A percentile compares a stretch with the other conserved stretches of the same genome.
These are phyloP conservation scores for Chrysopilus asiliformis DNA, from an alignment of 2,888 invertebrate species.

Conservation along the genomic window DNA sequence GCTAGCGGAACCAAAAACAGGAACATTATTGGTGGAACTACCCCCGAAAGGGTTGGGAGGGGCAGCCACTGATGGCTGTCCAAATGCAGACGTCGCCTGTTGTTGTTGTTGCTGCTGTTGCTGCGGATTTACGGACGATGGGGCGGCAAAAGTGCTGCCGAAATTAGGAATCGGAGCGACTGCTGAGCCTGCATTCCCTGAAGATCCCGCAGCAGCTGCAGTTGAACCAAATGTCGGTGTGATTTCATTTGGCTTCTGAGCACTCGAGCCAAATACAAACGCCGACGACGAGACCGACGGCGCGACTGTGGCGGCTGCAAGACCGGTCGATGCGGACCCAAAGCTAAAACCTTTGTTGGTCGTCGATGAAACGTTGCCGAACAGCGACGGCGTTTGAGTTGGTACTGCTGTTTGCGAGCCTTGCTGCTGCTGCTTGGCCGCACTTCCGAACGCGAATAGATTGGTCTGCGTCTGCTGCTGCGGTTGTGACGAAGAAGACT, in stretches of 20 bases:
- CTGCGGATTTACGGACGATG: slow-evolving; percentile 4
- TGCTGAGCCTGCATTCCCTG: slow-evolving; percentile 1
- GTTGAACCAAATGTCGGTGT: slow-evolving; percentile 1
- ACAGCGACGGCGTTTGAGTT: slow-evolving; percentile 13
- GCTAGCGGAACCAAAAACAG: too few relatives aligned
- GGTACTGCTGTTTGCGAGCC: slow-evolving; percentile 10
- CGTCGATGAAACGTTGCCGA: slow-evolving; percentile 14
- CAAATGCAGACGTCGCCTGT: too few relatives aligned
- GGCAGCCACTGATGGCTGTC: too few relatives aligned
- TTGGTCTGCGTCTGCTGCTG: too few relatives aligned
- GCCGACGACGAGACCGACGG: slow-evolving; percentile 4
- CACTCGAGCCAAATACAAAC: slow-evolving; percentile 5
- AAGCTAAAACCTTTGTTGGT: slow-evolving; percentile 6
- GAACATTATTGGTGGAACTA: too few relatives aligned
- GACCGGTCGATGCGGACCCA: slow-evolving; percentile 4
- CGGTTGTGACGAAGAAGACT: too few relatives aligned
- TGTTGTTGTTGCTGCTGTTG: slow-evolving; percentile 5
- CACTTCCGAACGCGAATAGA: slow-evolving; percentile 9
- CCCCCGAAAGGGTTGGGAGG: too few relatives aligned
- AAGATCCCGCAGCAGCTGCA: slow-evolving; percentile 3
- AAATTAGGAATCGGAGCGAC: slow-evolving; percentile 6
- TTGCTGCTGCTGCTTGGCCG: too few relatives aligned
- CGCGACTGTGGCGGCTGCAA: slow-evolving; percentile 6
- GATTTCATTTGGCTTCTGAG: slow-evolving; percentile 3
- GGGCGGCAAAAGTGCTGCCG: too few relatives aligned